Base-by-base conservation (phyloP, 2,113 vertebrate species). In the Anarhynchus alexandrinus region DNA sequence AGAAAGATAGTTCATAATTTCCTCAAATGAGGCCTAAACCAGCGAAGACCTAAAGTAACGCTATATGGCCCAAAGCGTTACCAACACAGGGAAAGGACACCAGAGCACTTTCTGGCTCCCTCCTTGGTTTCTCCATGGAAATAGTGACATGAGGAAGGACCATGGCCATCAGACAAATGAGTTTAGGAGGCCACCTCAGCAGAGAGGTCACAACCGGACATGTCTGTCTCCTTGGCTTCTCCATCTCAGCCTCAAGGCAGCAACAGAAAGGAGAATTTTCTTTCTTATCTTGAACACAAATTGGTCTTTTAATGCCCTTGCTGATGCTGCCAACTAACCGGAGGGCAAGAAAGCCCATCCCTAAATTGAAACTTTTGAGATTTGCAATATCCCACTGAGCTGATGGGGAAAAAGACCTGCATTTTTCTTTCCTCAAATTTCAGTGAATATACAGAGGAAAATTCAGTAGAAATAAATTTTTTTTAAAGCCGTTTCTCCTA, bases 1-100 rank as follows among this genome's bases (percentile, higher is more conserved):
- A 82, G 91, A 91, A 92, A 72, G 40, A 86, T 49, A 62, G 79
- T 67, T 82, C 51, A 27, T 73, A 16, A 54, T 85, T 94, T 79
- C 74, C 45, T 79, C 42, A 87, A 80, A 55, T 38, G 43, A 93
- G 58, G 27, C 34, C 84, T 82, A 85, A 90, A 72, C n/a, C 57
- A 87, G 47, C 29, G 29, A 86, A 89, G 73, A n/a, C 22, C 61
- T 59, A 8, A 66, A 89, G 47, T 29, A 87, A 51, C 9, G 0
- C 22, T 58, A 6, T 10, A 2, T 3, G 90, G 34, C 59, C 66
- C 69, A 81, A 58, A 86, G 32, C 30, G 52, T 15, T 47, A 14
- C 6, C 58, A 49, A 12, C 36, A 61, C 25, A n/a, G 58, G 13
- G 26, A 29, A 34, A 76, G 51, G 45, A 85, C 11, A 91, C 15